phyloP scores from a whole-genome alignment of 2,888 invertebrate species.

The Polietes domitor region DNA sequence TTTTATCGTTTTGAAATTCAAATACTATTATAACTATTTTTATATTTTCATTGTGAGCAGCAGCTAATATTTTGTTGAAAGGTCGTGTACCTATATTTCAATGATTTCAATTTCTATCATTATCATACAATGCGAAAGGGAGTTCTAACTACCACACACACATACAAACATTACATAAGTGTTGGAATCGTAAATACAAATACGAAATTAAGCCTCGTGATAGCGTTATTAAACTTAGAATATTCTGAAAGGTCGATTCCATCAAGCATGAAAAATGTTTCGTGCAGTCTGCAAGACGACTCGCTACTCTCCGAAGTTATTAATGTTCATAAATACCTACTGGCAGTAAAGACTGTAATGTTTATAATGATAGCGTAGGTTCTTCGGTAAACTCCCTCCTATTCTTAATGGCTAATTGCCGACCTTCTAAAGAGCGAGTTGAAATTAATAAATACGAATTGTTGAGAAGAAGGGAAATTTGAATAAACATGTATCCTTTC shows the following conservation, averaged over 20 bases:
- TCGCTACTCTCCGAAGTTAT: neutral
- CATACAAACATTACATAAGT: neutral
- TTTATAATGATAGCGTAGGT: neutral
- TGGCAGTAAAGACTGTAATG: neutral
- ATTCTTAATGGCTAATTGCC: neutral
- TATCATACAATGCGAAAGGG: neutral
- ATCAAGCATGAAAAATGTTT: conserved; percentile 28
- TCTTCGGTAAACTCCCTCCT: neutral
- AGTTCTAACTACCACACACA: no score
- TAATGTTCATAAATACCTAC: neutral
- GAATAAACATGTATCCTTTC: no score
- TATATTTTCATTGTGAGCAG: neutral
- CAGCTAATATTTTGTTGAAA: conserved; percentile 37
- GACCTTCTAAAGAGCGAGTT: neutral
- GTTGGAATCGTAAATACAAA: neutral
- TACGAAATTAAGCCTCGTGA: neutral
- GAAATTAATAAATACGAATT: neutral
- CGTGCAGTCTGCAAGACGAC: neutral
- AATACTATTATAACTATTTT: neutral
- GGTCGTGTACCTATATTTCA: conserved; percentile 50
- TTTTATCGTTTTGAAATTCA: neutral
- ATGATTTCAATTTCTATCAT: neutral
- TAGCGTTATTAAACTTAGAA: neutral
- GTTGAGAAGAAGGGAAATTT: no score
- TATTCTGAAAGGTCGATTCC: conserved; percentile 7